Base-by-base conservation (phyloP, 2,888 invertebrate genomes). In the Acronicta leporina region DNA sequence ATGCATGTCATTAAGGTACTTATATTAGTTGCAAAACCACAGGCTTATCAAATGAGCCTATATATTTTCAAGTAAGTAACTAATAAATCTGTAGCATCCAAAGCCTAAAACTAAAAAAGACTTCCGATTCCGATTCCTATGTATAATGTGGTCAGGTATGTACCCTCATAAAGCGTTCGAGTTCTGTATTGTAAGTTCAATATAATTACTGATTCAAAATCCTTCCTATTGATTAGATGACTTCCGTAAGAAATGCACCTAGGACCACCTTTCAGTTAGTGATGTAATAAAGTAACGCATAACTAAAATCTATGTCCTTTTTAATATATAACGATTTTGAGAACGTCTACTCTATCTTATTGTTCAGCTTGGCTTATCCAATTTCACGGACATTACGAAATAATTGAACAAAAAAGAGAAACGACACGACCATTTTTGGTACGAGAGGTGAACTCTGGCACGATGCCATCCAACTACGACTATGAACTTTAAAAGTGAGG, bases 401-500 rank as follows among this genome's bases (percentile, higher is more conserved):
- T 57, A 64, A 59, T 52, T n/a, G 45, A 35, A 58, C 35, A 33
- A 63, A 55, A 57, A 61, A 61, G 43, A 46, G 38, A 59, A 56
- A 50, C 30, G 43, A 56, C 45, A 58, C 43, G 38, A 33, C 50
- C 51, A 41, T 55, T 55, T 58, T 55, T 45, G 38, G 42, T 60
- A 45, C 30, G 41, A 41, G 54, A 69, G 50, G 62, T 68, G 33
- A 68, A 51, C 60, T 41, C 44, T 65, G 53, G 55, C 58, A 46
- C 16, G 45, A 54, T 74, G 54, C 55, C 64, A 74, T 52, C n/a
- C 33, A 43, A 41, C 52, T 68, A 43, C 59, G 42, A 52, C 48
- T 58, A 46, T 61, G 53, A 61, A 73, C 68, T 63, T 68, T 59
- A 68, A 59, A 35, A 53, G 16, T 42, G 63, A 54, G 56, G 56